Evolutionary conservation across 2,888 invertebrate species (phyloP), one percentile per base, ranked within the genome.

Genomic region (Eurytoma californica): DNA sequence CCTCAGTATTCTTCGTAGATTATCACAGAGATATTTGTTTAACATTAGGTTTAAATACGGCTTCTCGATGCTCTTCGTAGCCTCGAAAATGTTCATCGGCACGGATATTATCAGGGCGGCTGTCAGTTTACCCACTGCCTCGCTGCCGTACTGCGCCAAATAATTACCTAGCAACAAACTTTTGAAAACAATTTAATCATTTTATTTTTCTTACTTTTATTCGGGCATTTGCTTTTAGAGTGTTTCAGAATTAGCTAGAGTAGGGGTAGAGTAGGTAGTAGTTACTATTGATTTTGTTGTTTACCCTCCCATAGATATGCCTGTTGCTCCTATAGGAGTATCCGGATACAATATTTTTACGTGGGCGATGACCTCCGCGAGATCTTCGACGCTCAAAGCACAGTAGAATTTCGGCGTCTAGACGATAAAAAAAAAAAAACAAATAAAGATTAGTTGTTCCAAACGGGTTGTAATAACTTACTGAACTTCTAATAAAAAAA

Each of bases 301-400:
- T 72, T 86, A 93, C 85, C 97, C 96, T 90, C 97, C 97, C 91
- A 97, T 94, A 69, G 96, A 96, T 84, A 97, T 94, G 80, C 97
- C 97, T 2, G 93, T 94, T 20, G 95, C 96, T 82, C 95, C 93
- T 82, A 96, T 91, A 82, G 94, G 94, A 53, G 93, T 93, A 69
- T 92, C 88, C 7, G 93, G 93, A 85, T 93, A 92, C 47, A 90
- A 89, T 70, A 91, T 91, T 72, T 92, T 92, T 79, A 97, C 93
- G 87, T 95, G 93, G 39, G 91, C 90, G 82, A 97, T 92, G 80
- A 95, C 96, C 90, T 94, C 94, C 49, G 93, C 92, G 82, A 97
- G 91, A 91, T 97, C 97, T 83, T 94, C 95, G 88, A 94, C 94
- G 88, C 95, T 95, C 16, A 95, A 92, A 58, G 97, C 97, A 90